These are phyloP conservation scores for Pangasius larnaudii DNA, from an alignment of 2,797 vertebrate genomes.

Conservation along the genomic window DNA sequence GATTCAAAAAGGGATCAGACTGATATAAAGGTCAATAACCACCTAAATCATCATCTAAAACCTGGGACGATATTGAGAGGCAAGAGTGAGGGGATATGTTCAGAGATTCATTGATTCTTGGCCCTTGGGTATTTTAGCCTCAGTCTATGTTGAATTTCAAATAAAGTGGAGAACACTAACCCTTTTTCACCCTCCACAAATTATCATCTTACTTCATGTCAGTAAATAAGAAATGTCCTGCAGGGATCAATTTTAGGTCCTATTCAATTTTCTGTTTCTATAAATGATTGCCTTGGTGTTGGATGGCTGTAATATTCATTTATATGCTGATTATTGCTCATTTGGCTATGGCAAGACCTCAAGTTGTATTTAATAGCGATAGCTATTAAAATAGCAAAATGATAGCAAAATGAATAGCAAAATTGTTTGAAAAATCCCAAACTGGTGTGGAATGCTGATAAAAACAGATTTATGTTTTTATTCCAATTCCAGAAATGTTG, in stretches of 20 bases:
- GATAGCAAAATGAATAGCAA: not conserved
- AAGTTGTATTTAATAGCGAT: not conserved
- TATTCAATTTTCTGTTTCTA: not conserved
- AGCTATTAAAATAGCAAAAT: not conserved
- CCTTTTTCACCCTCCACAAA: conserved; percentile 5
- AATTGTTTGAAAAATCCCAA: not conserved
- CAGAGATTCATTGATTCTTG: not conserved
- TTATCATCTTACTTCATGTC: not conserved
- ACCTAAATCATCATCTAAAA: not conserved
- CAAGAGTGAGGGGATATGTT: not conserved
- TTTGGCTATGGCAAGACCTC: not conserved
- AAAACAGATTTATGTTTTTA: not conserved
- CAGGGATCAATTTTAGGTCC: not conserved
- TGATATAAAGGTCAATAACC: conserved; percentile 13
- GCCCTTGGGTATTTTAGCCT: not conserved
- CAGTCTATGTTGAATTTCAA: not conserved
- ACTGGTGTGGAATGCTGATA: not conserved
- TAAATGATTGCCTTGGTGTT: not conserved
- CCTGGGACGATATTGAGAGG: not conserved
- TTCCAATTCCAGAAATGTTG: not conserved
- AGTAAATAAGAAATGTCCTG: not conserved
- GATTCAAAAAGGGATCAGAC: conserved; percentile 14
- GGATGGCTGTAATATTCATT: not conserved
- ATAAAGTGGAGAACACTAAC: not conserved
- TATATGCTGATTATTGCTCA: not conserved